These are phyloP conservation scores for Thamnophis sirtalis DNA, from an alignment of 2,113 vertebrate species.

Conservation along the genomic window DNA sequence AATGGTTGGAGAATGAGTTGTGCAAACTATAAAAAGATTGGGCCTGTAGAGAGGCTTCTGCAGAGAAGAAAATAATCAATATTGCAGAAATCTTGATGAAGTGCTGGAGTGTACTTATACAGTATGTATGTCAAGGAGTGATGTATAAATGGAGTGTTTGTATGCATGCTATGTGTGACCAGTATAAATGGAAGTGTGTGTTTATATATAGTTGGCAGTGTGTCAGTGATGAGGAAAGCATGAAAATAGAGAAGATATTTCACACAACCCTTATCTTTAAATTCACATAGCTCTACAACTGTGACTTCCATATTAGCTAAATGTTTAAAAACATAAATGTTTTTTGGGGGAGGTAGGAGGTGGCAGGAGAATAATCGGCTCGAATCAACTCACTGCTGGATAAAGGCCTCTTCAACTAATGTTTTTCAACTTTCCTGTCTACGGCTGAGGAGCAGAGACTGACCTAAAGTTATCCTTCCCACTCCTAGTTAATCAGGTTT, in stretches of 20 bases:
- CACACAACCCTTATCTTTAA: neutral
- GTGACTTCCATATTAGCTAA: neutral
- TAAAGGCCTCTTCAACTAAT: neutral
- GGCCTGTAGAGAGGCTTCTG: neutral
- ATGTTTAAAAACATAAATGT: neutral
- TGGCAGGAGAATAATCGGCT: neutral
- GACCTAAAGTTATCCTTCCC: neutral
- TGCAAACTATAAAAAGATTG: neutral
- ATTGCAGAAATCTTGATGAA: neutral
- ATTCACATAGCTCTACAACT: neutral
- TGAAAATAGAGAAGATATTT: neutral
- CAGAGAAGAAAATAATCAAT: neutral
- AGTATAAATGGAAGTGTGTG: neutral
- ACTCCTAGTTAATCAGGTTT: neutral
- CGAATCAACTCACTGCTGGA: neutral
- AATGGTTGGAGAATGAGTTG: neutral
- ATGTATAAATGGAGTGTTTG: neutral
- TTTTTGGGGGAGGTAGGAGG: neutral
- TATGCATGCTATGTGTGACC: neutral
- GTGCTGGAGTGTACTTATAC: neutral
- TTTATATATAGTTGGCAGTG: neutral
- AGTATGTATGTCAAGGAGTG: neutral
- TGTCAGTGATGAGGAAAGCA: neutral
- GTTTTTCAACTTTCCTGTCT: neutral
- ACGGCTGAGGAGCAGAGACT: neutral